phyloP scores from a whole-genome alignment of 2,113 vertebrate species.

The Bambusicola thoracicus region DNA sequence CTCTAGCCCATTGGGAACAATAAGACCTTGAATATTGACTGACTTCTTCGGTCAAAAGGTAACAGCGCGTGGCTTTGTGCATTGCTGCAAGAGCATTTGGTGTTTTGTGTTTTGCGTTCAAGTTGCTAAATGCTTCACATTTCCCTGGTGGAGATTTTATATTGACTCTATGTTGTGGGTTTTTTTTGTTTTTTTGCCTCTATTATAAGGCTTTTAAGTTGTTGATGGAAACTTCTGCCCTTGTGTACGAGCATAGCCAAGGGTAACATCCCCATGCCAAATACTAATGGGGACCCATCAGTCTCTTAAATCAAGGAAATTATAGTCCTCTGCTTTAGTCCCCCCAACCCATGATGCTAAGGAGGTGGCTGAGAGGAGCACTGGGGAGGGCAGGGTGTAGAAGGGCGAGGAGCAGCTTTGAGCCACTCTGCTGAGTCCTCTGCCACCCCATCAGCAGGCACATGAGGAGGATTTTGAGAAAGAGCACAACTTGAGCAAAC shows the following conservation, averaged over 20 bases:
- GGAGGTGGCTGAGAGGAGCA: not conserved
- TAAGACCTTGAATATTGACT: not conserved
- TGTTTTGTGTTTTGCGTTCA: not conserved
- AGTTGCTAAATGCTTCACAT: not conserved
- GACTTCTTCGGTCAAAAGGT: not conserved
- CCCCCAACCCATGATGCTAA: not conserved
- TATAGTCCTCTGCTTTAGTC: not conserved
- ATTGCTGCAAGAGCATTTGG: not conserved
- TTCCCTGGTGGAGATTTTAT: constrained; percentile 5
- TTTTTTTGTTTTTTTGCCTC: not conserved
- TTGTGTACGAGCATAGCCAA: constrained; percentile 21
- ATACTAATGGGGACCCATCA: not conserved
- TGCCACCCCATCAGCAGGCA: not conserved
- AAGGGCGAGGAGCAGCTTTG: not conserved
- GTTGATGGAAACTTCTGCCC: constrained; percentile 47
- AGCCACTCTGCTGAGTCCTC: not conserved
- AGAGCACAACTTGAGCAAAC: not conserved
- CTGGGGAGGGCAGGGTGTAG: not conserved
- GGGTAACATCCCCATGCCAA: constrained; percentile 47
- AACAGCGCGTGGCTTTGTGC: not conserved
- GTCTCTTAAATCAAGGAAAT: constrained; percentile 15
- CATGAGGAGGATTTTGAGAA: not conserved
- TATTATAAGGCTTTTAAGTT: not conserved
- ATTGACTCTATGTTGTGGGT: not conserved
- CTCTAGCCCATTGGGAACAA: not conserved